phyloP scores from a whole-genome alignment of 2,797 vertebrate species.

The Petrocephalus schoutedeni region DNA sequence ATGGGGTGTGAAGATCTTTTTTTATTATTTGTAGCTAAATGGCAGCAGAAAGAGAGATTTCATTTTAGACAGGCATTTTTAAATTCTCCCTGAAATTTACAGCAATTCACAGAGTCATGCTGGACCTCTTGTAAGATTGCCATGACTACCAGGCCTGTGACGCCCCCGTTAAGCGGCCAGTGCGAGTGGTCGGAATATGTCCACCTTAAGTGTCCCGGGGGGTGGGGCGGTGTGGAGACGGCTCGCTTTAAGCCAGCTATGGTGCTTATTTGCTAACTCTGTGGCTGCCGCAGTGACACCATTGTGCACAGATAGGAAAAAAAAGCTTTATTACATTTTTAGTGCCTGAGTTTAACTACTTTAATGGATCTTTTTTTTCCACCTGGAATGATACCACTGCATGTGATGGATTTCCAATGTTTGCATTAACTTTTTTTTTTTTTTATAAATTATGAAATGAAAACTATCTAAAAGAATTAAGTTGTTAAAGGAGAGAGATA shows the following conservation, averaged over 20 bases:
- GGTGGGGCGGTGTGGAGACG: neutral
- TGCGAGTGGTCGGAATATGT: neutral
- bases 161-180: neutral
- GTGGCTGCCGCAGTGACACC: constrained; percentile 13
- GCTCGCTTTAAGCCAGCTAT: neutral
- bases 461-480: constrained; percentile 25
- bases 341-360: constrained; percentile 31
- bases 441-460: constrained; percentile 16
- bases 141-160: neutral
- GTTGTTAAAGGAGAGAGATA: constrained; percentile 14
- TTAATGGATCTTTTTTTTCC: constrained; percentile 20
- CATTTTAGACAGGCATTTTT: neutral
- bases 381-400: constrained; percentile 5
- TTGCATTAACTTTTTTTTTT: constrained; percentile 22
- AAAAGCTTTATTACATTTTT: constrained; percentile 26
- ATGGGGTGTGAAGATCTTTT: neutral
- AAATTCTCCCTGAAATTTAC: neutral
- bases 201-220: neutral
- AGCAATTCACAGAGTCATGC: neutral
- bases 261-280: constrained; percentile 9
- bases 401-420: constrained; percentile 27
- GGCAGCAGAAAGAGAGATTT: neutral
- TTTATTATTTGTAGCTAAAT: neutral
- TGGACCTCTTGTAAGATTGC: neutral
- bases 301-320: constrained; percentile 8